Evolutionary conservation across 2,113 vertebrate genomes (phyloP), one percentile per base, ranked within the genome.

Genomic region (Gnathonemus longibarbis): DNA sequence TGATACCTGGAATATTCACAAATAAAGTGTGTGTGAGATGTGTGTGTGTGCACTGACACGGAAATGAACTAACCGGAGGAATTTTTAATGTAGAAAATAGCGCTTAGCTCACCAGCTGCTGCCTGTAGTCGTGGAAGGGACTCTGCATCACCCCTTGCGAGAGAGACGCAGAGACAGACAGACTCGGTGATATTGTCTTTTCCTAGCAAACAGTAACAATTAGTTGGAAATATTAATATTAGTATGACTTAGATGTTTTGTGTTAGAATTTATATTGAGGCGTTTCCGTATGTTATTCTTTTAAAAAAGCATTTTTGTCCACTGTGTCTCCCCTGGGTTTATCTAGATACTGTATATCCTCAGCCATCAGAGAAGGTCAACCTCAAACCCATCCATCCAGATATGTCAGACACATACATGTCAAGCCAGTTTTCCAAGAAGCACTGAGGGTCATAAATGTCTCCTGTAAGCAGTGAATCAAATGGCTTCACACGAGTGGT

Each of bases 361-460:
- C 56, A 74, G 87, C 87, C 91, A 92, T 90, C 5, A 24, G 50
- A 92, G 77, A 42, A 49, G 53, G 92, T 87, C 84, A 88, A 21
- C 91, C 90, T 90, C 90, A 90, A 90, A 88, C 91, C 91, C 91
- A 88, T 56, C 87, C 90, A 91, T 88, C 93, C 91, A 88, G 35
- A 62, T 88, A 42, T n/a, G 42, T 83, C 24, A 83, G 27, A 46
- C 5, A 48, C 70, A 27, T 49, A 74, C n/a, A 42, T 24, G 88
- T 45, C 24, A 49, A 83, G 48, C 48, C 42, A 49, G 46, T 83
- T 45, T 89, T 83, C 83, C 49, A n/a, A 13, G 74, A 83, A 17
- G 70, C 48, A 39, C 49, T 31, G 70, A 48, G 74, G 88, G 45
- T 89, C 31, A 53, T 42, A 53, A 31, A 56, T 52, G 50, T 87